A percentile compares a stretch with the other conserved stretches of the same genome.
These are phyloP conservation scores for Psittacula derbiana DNA, from an alignment of 2,797 vertebrate genomes.

Conservation along the genomic window DNA sequence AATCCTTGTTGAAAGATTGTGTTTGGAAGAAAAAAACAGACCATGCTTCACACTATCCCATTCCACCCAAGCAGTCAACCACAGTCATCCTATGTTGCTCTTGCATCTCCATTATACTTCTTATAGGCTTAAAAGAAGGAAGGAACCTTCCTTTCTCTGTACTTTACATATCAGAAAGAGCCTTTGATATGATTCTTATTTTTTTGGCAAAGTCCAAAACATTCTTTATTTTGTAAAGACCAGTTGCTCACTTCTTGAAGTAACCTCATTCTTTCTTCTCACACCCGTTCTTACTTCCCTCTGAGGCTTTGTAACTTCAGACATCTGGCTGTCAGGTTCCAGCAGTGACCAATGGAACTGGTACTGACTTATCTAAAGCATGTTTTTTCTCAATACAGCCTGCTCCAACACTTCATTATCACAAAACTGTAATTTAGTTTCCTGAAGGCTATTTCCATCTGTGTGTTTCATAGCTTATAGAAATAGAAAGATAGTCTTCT, in stretches of 20 bases:
- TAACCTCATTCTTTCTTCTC: neutral
- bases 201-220: neutral
- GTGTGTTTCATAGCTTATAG: neutral
- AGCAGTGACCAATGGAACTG: neutral
- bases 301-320: neutral
- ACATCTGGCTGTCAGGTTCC: neutral
- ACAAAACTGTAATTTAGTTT: conserved; percentile 2
- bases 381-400: conserved; percentile 3
- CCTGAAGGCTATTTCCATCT: neutral
- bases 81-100: neutral
- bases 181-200: neutral
- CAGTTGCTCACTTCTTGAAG: neutral
- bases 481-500: neutral
- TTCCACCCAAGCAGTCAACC: neutral
- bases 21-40: neutral
- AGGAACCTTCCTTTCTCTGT: neutral
- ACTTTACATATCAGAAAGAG: neutral
- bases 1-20: neutral
- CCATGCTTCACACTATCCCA: neutral
- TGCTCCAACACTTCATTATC: conserved; percentile 29
- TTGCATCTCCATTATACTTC: neutral
- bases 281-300: neutral
- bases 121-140: neutral
- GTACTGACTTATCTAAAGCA: neutral
- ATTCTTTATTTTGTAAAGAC: neutral